These are phyloP conservation scores for Sesamia nonagrioides DNA, from an alignment of 1,140 invertebrate genomes.

Conservation along the genomic window DNA sequence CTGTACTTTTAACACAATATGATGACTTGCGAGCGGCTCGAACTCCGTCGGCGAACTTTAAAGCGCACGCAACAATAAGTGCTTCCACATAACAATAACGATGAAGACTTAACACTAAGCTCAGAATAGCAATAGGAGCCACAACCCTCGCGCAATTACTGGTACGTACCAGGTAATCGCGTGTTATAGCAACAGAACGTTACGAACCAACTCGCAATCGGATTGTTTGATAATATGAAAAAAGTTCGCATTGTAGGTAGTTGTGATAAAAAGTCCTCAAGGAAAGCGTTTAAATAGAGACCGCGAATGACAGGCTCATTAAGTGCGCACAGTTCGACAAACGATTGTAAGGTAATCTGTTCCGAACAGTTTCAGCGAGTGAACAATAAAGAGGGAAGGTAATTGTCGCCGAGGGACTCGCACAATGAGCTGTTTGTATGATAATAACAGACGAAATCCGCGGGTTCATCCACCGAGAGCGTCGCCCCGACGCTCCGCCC, in stretches of 20 bases:
- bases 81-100: neutral
- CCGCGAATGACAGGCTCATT: slow-evolving; percentile 29
- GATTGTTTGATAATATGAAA: too few species aligned
- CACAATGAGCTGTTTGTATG: slow-evolving; percentile 32
- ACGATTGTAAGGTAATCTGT: slow-evolving; percentile 38
- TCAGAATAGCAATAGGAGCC: neutral
- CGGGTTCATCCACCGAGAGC: slow-evolving; percentile 4
- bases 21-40: neutral
- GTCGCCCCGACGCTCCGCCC: neutral
- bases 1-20: too few species aligned
- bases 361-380: slow-evolving; percentile 1
- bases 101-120: neutral
- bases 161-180: neutral
- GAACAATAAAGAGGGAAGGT: slow-evolving; percentile 42
- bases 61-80: slow-evolving; percentile 2
- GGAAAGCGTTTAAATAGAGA: slow-evolving; percentile 11
- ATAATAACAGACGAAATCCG: slow-evolving; percentile 1
- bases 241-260: too few species aligned
- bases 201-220: too few species aligned
- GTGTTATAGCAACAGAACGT: neutral
- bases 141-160: neutral
- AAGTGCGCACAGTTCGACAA: slow-evolving; percentile 23
- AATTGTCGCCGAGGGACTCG: slow-evolving; percentile 34
- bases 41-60: neutral
- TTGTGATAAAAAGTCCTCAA: neutral